Evolutionary conservation across 2,113 vertebrate genomes (phyloP), one percentile per base, ranked within the genome.

Genomic region (Cyprinodon tularosa): DNA sequence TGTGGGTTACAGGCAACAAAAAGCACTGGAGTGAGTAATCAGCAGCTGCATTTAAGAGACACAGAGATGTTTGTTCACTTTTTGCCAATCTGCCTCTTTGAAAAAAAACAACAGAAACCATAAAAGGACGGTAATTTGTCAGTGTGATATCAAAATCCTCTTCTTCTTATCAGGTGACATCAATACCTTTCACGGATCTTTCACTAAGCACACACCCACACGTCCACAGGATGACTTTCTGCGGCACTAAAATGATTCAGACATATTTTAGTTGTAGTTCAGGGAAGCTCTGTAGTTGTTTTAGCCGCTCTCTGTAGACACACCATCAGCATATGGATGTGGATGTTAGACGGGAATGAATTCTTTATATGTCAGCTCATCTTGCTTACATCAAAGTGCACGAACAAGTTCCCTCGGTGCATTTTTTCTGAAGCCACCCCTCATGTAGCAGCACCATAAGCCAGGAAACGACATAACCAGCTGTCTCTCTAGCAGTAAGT

Each of bases 381-480:
- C 77, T 83, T 78, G 78, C 77, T 87, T 84, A 80, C 59, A 74
- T 68, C 45, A 39, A 63, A 79, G 68, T 13, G 68, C 84, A 92
- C 81, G 76, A 75, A 89, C 82, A 73, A 68, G 77, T 87, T 83
- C 62, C 61, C 72, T 74, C 87, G 86, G 82, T 86, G 74, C 66
- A 71, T 37, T 48, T 74, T 74, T 44, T 48, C 70, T 77, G n/a
- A 48, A 66, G 60, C 73, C 38, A 65, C 74, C 72, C 70, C 82
- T 78, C 68, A 53, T 22, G 44, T 71, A 71, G 65, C 15, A 57
- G 80, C 82, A 86, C 79, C 48, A 50, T 70, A 77, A 80, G 81
- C 86, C 89, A 89, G 87, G 90, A 90, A 88, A 83, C 91, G 88
- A 92, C 86, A 89, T 91, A 85, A 92, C 78, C 62, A 74, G 73